These are phyloP conservation scores for Metopolophium dirhodum DNA, from an alignment of 1,140 invertebrate species.

Conservation along the genomic window DNA sequence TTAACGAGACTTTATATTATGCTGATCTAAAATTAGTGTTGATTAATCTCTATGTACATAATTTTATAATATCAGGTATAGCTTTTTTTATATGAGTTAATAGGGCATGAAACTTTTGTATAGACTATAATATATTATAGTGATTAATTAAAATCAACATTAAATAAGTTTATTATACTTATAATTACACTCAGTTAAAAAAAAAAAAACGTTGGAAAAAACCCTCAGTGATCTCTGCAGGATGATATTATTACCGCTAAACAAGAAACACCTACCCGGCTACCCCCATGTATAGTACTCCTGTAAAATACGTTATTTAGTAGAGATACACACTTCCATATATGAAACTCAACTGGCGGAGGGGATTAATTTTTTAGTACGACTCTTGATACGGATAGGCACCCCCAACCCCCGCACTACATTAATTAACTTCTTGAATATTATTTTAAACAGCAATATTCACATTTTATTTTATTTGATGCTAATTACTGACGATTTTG, in stretches of 20 bases:
- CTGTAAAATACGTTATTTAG: neutral
- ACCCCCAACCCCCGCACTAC: neutral
- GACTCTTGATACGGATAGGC: neutral
- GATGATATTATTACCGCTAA: neutral
- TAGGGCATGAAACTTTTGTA: neutral
- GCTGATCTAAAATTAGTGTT: neutral
- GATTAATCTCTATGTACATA: neutral
- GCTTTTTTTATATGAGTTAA: neutral
- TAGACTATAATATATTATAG: neutral
- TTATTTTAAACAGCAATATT: neutral
- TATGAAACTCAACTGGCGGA: neutral
- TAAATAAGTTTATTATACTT: neutral
- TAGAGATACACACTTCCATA: neutral
- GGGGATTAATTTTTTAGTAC: neutral
- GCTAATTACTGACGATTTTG: neutral
- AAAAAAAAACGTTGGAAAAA: neutral
- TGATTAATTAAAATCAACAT: neutral
- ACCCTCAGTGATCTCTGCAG: neutral
- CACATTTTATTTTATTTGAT: neutral
- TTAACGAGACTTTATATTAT: neutral
- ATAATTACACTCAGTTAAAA: neutral
- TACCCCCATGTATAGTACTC: neutral
- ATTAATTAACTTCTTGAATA: neutral
- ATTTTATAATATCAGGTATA: neutral
- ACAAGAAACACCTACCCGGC: neutral